Evolutionary conservation across 2,797 vertebrate genomes (phyloP).

Genomic region (Malurus splendens): DNA sequence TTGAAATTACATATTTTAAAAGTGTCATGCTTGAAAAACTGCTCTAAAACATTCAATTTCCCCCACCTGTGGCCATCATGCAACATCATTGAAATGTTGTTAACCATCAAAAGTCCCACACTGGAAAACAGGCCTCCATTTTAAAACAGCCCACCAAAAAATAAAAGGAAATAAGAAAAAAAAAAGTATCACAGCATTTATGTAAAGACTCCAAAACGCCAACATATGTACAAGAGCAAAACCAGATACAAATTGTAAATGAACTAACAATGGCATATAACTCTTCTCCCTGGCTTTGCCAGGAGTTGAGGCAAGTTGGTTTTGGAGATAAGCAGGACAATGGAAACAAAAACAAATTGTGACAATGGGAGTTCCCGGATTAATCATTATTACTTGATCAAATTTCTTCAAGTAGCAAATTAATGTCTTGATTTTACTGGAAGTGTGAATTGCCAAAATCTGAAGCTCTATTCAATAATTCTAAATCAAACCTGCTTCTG

Average conservation of each 20-base stretch:
- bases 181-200: constrained; percentile 65
- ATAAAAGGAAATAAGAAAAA: not conserved
- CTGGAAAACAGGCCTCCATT: constrained; percentile 65
- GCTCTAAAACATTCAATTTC: constrained; percentile 65
- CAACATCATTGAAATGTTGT: constrained; percentile 58
- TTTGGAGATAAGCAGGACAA: constrained; percentile 63
- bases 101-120: constrained; percentile 62
- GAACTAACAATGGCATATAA: constrained; percentile 56
- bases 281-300: constrained; percentile 45
- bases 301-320: constrained; percentile 61
- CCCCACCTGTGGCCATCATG: constrained; percentile 59
- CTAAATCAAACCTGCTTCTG: not conserved
- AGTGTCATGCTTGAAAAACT: constrained; percentile 72
- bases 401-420: constrained; percentile 43
- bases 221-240: constrained; percentile 74
- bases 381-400: constrained; percentile 66
- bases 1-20: constrained; percentile 64
- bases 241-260: constrained; percentile 58
- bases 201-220: constrained; percentile 70
- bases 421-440: not conserved
- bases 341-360: constrained; percentile 61
- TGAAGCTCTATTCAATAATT: not conserved
- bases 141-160: constrained; percentile 69
- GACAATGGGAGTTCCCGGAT: constrained; percentile 63
- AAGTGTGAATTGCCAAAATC: constrained; percentile 3